A percentile compares a stretch with the other conserved stretches of the same genome.
Evolutionary conservation across 2,113 vertebrate species (phyloP).

Genomic region (Anthoscopus minutus): DNA sequence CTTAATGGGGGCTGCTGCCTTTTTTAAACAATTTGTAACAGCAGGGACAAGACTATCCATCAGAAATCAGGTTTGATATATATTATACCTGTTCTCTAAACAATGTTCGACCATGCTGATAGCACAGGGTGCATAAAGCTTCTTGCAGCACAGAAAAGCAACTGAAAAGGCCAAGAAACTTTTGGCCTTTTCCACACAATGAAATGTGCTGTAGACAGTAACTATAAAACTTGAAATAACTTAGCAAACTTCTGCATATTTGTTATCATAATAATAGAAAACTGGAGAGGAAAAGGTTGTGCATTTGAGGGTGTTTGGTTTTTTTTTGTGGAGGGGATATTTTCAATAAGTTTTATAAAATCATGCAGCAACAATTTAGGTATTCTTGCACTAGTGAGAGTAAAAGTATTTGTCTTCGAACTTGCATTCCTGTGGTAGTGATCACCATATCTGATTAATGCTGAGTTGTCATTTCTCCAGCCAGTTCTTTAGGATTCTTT

Average conservation of each 20-base stretch:
- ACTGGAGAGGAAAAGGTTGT: fast-evolving
- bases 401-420: neutral
- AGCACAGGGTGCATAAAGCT: neutral
- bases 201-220: neutral
- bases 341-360: neutral
- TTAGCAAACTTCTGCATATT: fast-evolving
- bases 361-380: fast-evolving
- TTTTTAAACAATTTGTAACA: fast-evolving
- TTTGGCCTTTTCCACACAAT: too few relatives aligned
- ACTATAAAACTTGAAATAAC: too few relatives aligned
- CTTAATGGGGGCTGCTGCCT: fast-evolving
- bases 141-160: neutral
- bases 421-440: fast-evolving
- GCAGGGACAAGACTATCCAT: neutral
- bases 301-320: too few relatives aligned
- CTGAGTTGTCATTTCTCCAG: neutral
- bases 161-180: neutral
- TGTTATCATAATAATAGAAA: neutral
- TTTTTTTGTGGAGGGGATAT: fast-evolving
- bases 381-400: fast-evolving
- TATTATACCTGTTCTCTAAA: neutral
- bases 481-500: neutral
- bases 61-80: neutral
- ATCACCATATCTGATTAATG: neutral
- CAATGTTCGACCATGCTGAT: fast-evolving